Evolutionary conservation across 2,113 vertebrate genomes (phyloP).

Genomic region (Shinisaurus crocodilurus): DNA sequence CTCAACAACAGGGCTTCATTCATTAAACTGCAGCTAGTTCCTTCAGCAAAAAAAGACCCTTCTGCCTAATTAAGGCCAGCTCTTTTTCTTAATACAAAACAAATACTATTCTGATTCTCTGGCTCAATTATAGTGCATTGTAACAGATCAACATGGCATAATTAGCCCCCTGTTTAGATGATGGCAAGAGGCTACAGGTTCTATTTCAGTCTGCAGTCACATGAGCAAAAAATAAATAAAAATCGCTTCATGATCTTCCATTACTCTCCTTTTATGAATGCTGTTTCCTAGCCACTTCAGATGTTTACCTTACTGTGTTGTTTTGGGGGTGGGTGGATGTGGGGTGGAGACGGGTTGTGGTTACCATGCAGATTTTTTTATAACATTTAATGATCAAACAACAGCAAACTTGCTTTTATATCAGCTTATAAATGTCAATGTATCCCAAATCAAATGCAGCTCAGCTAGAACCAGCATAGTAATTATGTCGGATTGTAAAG

Average conservation of each 20-base stretch:
- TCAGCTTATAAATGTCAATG: conserved; percentile 64
- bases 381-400: conserved; percentile 66
- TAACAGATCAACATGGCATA: conserved; percentile 49
- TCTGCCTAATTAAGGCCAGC: conserved; percentile 53
- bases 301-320: conserved; percentile 44
- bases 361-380: conserved; percentile 62
- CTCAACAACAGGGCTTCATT: conserved; percentile 57
- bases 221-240: conserved; percentile 6
- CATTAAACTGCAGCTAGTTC: conserved; percentile 42
- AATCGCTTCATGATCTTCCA: conserved; percentile 39
- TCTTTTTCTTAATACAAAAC: conserved; percentile 44
- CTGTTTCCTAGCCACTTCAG: conserved; percentile 49
- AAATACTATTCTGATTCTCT: conserved; percentile 27
- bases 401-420: conserved; percentile 63
- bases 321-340: conserved; percentile 14
- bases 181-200: conserved; percentile 57
- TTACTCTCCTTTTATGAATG: conserved; percentile 40
- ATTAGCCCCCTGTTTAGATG: conserved; percentile 56
- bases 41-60: conserved; percentile 38
- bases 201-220: conserved; percentile 57
- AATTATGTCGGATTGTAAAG: conserved; percentile 51
- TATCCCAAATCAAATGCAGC: conserved; percentile 65
- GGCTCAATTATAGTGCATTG: not conserved
- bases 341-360: conserved; percentile 8
- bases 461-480: conserved; percentile 49